Conservation (phyloP, 1,140 invertebrate species). For the Brachionus angularis region DNA sequence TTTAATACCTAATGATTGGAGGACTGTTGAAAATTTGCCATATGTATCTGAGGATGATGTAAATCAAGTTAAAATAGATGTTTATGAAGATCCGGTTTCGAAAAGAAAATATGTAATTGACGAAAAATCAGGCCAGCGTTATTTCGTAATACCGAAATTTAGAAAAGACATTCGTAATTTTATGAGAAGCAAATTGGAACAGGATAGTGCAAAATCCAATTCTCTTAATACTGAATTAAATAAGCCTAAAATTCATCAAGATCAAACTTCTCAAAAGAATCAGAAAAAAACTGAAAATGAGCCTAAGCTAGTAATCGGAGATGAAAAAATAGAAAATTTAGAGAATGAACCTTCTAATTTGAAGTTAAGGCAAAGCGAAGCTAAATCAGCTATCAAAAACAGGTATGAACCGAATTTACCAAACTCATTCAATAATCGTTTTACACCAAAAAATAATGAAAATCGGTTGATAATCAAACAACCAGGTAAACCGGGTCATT, state of each 20-base stretch:
- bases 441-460: background rate
- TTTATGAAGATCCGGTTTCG: background rate
- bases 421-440: background rate
- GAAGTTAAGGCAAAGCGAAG: background rate
- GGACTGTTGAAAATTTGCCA: background rate
- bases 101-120: conserved; percentile 30
- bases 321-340: conserved; percentile 20
- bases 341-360: conserved; percentile 29
- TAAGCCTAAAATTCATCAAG: background rate
- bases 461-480: conserved; percentile 21
- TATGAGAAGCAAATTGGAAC: background rate
- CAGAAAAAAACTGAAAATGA: background rate
- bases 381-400: background rate
- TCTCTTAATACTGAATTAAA: background rate
- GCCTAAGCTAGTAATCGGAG: background rate
- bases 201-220: background rate
- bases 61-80: background rate
- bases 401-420: conserved; percentile 27
- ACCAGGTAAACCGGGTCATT: conserved; percentile 10
- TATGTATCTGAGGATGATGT: conserved; percentile 24
- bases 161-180: conserved; percentile 7
- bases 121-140: conserved; percentile 3
- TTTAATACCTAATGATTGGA: conserved; percentile 27
- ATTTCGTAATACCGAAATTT: conserved; percentile 13
- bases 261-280: background rate